Evolutionary conservation across 2,797 vertebrate genomes (phyloP), one percentile per base, ranked within the genome.

Genomic region (Morus bassanus): DNA sequence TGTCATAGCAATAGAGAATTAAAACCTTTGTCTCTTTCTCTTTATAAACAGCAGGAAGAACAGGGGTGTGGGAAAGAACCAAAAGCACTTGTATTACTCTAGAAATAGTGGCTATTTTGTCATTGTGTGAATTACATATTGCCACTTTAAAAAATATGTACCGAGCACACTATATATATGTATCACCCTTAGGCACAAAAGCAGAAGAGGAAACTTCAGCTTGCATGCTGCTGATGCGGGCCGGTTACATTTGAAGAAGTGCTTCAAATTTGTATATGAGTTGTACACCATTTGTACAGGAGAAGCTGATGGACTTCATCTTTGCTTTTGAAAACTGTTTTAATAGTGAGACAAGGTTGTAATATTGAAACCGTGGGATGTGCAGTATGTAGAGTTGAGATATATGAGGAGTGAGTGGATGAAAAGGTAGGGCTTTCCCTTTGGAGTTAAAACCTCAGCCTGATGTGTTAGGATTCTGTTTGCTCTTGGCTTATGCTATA

Each of bases 151-250:
- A 87, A 67, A 76, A 45, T 18, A 1, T 41, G 13, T 86, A 21
- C 53, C 0, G 3, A 43, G 46, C n/a, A 46, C 21, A 33, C 41
- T n/a, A 6, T 46, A 10, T 16, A 3, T 9, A 13, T 48, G 1
- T 57, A 7, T 74, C 2, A 21, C 45, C n/a, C 18, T 79, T 63
- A 21, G 45, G 18, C 30, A 68, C 23, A 54, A 48, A 90, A 65
- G 31, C 50, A 65, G 45, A 16, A 37, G 33, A 67, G n/a, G 75
- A 84, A 50, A 39, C 60, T 68, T 77, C 30, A 65, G 25, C 53
- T 88, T 8, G 75, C 18, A 6, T 31, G 30, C 54, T 78, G 61
- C 41, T 65, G 30, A 22, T 41, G 48, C 31, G 54, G 65, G 13
- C 9, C 81, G 12, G 13, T 59, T 37, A 35, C 4, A 15, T 90